Percentiles rank a stretch among this genome's conserved stretches.
These are phyloP conservation scores for Lasioglossum pauxillum DNA, from an alignment of 2,888 invertebrate genomes.

Conservation along the genomic window DNA sequence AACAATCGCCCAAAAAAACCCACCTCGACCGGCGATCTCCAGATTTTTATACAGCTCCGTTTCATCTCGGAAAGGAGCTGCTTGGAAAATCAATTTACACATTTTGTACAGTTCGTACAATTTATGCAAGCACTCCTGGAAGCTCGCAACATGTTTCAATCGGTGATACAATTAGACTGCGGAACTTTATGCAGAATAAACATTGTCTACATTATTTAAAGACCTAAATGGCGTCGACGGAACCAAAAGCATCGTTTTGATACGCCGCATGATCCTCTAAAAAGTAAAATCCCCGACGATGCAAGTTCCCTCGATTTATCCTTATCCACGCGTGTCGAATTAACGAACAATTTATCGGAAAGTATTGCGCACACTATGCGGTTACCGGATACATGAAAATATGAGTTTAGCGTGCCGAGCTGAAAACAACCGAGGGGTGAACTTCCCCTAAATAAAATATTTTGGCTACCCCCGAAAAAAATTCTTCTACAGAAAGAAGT, in stretches of 20 bases:
- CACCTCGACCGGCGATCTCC: neutral
- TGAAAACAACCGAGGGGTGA: neutral
- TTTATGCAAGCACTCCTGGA: neutral
- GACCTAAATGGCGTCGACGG: too few relatives aligned
- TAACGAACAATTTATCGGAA: slow-evolving; percentile 38
- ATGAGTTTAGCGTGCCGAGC: neutral
- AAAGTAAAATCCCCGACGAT: neutral
- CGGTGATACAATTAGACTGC: neutral
- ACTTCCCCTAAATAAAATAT: neutral
- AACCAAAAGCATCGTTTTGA: too few relatives aligned
- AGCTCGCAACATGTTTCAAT: neutral
- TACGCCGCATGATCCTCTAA: neutral
- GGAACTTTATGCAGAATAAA: too few relatives aligned
- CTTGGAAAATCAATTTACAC: too few relatives aligned
- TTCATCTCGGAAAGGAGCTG: neutral
- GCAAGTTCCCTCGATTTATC: slow-evolving; percentile 10
- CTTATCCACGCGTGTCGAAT: slow-evolving; percentile 25
- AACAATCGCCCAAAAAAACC: neutral
- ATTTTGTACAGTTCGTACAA: neutral
- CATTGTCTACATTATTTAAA: too few relatives aligned
- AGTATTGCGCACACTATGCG: slow-evolving; percentile 9
- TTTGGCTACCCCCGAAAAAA: neutral
- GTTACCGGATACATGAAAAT: neutral
- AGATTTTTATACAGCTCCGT: neutral
- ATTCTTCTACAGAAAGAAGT: too few relatives aligned